Conservation (phyloP, 2,888 invertebrate genomes). For the Anoncus sp. region DNA sequence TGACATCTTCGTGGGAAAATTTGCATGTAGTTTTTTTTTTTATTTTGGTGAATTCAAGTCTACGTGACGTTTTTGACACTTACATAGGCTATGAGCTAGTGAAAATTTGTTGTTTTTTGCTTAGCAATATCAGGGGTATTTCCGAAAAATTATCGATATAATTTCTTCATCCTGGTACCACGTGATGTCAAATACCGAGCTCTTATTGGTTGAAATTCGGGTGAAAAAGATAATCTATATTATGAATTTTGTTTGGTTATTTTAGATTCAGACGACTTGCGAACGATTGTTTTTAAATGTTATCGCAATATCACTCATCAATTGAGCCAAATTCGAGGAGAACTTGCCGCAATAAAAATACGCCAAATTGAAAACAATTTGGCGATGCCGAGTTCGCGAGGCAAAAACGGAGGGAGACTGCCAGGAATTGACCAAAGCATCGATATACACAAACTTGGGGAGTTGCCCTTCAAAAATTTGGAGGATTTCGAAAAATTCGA, state of each 20-base stretch:
- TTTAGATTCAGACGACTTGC: conserved; percentile 27
- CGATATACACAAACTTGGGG: neutral
- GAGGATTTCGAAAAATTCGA: conserved; percentile 31
- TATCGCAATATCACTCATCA: neutral
- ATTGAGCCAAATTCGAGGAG: conserved; percentile 11
- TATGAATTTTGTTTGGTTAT: neutral
- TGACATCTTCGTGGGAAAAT: no score
- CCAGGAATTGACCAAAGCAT: no score
- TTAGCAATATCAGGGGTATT: no score
- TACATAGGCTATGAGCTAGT: no score
- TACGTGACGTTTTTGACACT: no score
- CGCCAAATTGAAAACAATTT: conserved; percentile 22
- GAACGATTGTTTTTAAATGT: neutral
- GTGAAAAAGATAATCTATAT: neutral
- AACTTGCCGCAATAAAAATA: conserved; percentile 18
- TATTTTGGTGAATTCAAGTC: no score
- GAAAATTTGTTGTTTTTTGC: no score
- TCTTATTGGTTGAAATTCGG: no score
- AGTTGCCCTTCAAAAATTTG: conserved; percentile 31
- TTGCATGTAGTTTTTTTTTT: no score
- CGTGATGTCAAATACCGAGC: no score
- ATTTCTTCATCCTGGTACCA: no score
- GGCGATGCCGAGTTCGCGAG: conserved; percentile 2
- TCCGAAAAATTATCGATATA: no score
- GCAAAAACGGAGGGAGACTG: neutral